Percentiles rank a stretch among this genome's conserved stretches.
Conservation (phyloP, 2,797 vertebrate genomes). For the Pogonophryne albipinna region DNA sequence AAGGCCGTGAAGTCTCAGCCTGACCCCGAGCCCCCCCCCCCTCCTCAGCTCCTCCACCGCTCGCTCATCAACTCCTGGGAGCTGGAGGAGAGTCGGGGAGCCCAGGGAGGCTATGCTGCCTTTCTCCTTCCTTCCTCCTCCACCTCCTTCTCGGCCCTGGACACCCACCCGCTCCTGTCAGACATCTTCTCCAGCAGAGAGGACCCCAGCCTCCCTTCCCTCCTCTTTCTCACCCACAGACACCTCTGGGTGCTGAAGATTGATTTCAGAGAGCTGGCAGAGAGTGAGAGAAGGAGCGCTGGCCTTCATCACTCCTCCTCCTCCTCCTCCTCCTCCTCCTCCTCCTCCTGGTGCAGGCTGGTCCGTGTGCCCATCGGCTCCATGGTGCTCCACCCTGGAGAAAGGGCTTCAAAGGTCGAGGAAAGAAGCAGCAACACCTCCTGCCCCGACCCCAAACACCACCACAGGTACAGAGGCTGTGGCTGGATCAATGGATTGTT, state of each 20-base stretch:
- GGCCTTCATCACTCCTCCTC: conserved; percentile 65
- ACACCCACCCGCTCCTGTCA: conserved; percentile 70
- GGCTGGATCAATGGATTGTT: not conserved
- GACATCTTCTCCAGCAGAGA: conserved; percentile 67
- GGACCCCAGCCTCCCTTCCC: conserved; percentile 82
- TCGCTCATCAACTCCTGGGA: conserved; percentile 91
- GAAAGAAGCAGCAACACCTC: not conserved
- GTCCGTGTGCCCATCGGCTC: conserved; percentile 90
- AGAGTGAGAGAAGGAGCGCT: conserved; percentile 36
- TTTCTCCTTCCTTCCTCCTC: conserved; percentile 75
- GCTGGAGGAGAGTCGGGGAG: conserved; percentile 85
- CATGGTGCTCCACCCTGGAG: conserved; percentile 85
- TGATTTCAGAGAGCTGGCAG: conserved; percentile 85
- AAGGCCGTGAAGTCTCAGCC: conserved; percentile 18
- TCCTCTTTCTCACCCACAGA: conserved; percentile 91
- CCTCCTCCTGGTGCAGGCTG: conserved; percentile 75
- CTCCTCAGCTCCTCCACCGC: conserved; percentile 87
- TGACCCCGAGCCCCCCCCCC: not conserved
- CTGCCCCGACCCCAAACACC: conserved; percentile 58
- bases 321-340: conserved; percentile 39
- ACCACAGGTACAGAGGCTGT: conserved; percentile 51
- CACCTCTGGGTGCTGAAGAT: conserved; percentile 91
- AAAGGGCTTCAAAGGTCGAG: conserved; percentile 54
- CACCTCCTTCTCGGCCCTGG: conserved; percentile 19
- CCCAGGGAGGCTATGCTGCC: conserved; percentile 88